Evolutionary conservation across 2,113 vertebrate species (phyloP).

Genomic region (Ptychochromis oligacanthus): DNA sequence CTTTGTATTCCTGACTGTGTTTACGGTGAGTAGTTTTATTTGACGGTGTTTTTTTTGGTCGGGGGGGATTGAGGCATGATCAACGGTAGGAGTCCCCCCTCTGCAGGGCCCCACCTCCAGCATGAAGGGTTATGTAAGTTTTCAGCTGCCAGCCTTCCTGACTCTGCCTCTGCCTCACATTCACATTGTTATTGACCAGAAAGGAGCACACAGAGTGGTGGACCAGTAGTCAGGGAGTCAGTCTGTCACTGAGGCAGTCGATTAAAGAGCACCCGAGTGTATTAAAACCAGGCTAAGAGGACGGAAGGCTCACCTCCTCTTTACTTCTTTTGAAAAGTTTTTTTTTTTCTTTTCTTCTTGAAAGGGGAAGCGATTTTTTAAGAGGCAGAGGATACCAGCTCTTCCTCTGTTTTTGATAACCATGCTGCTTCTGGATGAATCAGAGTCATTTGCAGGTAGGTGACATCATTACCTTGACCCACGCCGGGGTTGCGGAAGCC

Average conservation of each 20-base stretch:
- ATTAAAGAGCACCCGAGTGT: constrained; percentile 4
- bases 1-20: constrained; percentile 13
- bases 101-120: constrained; percentile 56
- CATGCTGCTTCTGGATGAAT: constrained; percentile 77
- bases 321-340: background rate
- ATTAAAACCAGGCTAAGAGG: constrained; percentile 1
- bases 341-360: background rate
- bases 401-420: constrained; percentile 26
- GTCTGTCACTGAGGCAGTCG: constrained; percentile 51
- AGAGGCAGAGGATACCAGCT: constrained; percentile 27
- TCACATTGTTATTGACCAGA: constrained; percentile 47
- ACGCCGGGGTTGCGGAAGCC: background rate
- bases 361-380: background rate
- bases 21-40: constrained; percentile 14
- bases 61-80: background rate
- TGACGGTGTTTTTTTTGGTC: background rate
- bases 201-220: constrained; percentile 24
- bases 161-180: constrained; percentile 51
- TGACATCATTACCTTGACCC: background rate
- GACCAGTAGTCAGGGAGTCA: constrained; percentile 44
- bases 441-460: constrained; percentile 73
- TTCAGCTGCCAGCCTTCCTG: constrained; percentile 63
- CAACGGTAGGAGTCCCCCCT: constrained; percentile 50
- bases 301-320: background rate
- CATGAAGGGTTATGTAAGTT: constrained; percentile 74